phyloP scores from a whole-genome alignment of 1,140 invertebrate genomes.

The Listronotus bonariensis region DNA sequence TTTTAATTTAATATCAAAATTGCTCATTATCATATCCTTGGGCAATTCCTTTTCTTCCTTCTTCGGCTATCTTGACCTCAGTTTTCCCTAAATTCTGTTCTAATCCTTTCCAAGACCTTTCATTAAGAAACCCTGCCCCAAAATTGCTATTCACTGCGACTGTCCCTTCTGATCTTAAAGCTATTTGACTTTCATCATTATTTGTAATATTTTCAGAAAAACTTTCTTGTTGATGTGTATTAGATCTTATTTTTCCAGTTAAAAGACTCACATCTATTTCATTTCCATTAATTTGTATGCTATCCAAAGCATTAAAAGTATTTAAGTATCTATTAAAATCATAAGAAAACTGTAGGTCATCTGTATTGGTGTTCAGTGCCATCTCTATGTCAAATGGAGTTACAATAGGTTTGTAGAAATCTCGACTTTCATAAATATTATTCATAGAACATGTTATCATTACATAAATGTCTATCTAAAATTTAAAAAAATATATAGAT shows the following conservation, averaged over 20 bases:
- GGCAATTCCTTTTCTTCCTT: slow-evolving; percentile 69
- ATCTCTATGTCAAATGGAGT: slow-evolving; percentile 93
- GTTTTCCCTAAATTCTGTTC: slow-evolving; percentile 73
- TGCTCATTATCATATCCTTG: slow-evolving; percentile 58
- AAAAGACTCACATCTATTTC: slow-evolving; percentile 71
- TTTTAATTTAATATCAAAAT: slow-evolving; percentile 11
- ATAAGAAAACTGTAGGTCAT: slow-evolving; percentile 49
- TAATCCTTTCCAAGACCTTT: slow-evolving; percentile 73
- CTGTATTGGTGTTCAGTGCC: slow-evolving; percentile 70
- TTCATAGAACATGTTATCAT: slow-evolving; percentile 89
- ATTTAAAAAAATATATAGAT: slow-evolving; percentile 41
- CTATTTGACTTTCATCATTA: slow-evolving; percentile 45
- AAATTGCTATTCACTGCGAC: slow-evolving; percentile 59
- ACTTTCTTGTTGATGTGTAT: slow-evolving; percentile 44
- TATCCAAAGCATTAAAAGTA: slow-evolving; percentile 49
- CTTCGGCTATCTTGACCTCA: slow-evolving; percentile 62
- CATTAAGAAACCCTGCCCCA: slow-evolving; percentile 63
- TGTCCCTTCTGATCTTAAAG: slow-evolving; percentile 52
- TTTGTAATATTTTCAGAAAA: slow-evolving; percentile 47
- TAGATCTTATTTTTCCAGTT: slow-evolving; percentile 64
- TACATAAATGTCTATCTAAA: slow-evolving; percentile 87
- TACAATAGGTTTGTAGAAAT: slow-evolving; percentile 87
- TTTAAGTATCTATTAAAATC: slow-evolving; percentile 58
- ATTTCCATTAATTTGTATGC: slow-evolving; percentile 31
- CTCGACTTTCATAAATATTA: slow-evolving; percentile 78